Evolutionary conservation across 2,113 vertebrate species (phyloP), one percentile per base, ranked within the genome.

Genomic region (Pygathrix nemaeus): DNA sequence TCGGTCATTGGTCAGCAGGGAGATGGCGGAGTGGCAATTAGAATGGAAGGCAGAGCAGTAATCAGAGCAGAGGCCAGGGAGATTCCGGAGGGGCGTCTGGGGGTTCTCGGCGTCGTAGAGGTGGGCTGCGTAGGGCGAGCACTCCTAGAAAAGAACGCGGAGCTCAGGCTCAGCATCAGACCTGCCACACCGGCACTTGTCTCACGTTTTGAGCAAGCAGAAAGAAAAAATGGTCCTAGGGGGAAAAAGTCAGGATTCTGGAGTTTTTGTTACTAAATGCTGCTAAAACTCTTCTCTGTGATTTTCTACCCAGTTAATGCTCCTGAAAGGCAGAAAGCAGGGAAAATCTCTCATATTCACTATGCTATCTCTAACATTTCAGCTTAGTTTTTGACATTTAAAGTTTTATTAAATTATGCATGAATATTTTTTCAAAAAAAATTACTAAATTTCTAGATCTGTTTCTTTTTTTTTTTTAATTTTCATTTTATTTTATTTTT

Each of bases 61-160:
- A 94, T 98, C 96, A 10, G 97, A 99, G 95, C 99, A 99, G 75
- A 99, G 99, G 25, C 99, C 99, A 0, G 99, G 99, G 1, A 99
- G 97, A 61, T 98, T 98, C 88, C 99, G 98, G 82, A 99, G 98
- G 0, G 99, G 99, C 0, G 98, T 99, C 94, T 64, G 97, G 0
- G 98, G 98, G 92, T 99, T 99, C 97, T 99, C 99, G 0, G 99
- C 99, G 2, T 99, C 99, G 0, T 98, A 99, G 25, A 99, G 98
- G 95, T 99, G 99, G 21, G 99, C 99, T 0, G 99, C 99, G 0
- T 99, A 99, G 0, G 99, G 99, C 21, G 99, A 99, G 94, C 99
- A 99, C 97, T 99, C 99, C 99, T 99, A 68, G 48, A 83, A 52
- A 52, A 78, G 27, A 64, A 35, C 30, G 3, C 11, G 16, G 8